Base-by-base conservation (phyloP, 2,113 vertebrate species). In the Sturnira hondurensis region DNA sequence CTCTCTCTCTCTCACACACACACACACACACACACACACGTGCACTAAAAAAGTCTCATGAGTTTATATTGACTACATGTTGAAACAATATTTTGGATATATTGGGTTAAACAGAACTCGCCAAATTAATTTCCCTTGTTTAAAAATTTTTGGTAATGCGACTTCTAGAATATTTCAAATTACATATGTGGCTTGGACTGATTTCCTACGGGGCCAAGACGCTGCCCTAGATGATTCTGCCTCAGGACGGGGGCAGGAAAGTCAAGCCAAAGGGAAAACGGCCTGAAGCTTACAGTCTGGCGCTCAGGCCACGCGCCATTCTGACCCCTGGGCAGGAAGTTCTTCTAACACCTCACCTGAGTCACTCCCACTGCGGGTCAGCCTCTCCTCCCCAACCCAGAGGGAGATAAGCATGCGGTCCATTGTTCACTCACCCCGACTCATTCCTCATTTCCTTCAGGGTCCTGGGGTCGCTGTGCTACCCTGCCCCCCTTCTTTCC, bases 21-120 rank as follows among this genome's bases (percentile, higher is more conserved):
- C 50, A 52, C 52, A 16, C 50, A 17, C 50, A 61, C 22, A 31
- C 61, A 31, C 28, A 31, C 61, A 31, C 28, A 15, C 61, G 20
- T 26, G 17, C 14, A 65, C 5, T 41, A 11, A 56, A 65, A 54
- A 91, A 58, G 28, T 38, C 81, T 47, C 22, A 85, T 11, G 74
- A 54, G 41, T 47, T n/a, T 80, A 54, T 84, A 74, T 2, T 33
- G 58, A 41, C 45, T 52, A 43, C 26, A 13, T 61, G 58, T 31
- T n/a, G 52, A 77, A 65, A 91, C n/a, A 77, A 13, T 77, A 97
- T 65, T 86, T 89, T 76, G 67, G 24, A 28, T 80, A 73, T 54
- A 43, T 0, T 77, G 11, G 52, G 47, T 9, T 84, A 26, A 63
- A 56, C 24, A 82, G 7, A 85, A 77, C 78, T 81, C 24, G 22